A percentile compares a stretch with the other conserved stretches of the same genome.
Evolutionary conservation across 1,140 invertebrate species (phyloP).

Genomic region (Ceratoteleas bidentatus): DNA sequence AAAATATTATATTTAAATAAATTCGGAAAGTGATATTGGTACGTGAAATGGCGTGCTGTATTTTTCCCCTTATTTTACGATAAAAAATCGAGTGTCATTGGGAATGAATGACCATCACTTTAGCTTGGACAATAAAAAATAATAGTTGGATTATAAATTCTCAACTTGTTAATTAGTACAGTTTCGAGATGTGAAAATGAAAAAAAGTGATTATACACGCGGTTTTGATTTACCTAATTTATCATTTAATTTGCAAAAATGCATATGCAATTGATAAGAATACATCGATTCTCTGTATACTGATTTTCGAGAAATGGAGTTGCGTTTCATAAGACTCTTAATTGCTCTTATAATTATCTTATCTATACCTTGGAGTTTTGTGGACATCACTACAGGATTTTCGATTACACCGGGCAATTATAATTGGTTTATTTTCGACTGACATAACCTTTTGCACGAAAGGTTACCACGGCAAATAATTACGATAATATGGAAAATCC

Average conservation of each 20-base stretch:
- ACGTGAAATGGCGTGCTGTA: no score
- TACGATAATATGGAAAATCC: conserved; percentile 28
- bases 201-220: conserved; percentile 25
- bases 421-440: conserved; percentile 24
- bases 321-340: conserved; percentile 32
- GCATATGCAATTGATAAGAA: conserved; percentile 31
- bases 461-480: conserved; percentile 27
- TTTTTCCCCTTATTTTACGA: no score
- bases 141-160: neutral
- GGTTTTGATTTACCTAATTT: conserved; percentile 43
- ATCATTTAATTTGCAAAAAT: conserved; percentile 41
- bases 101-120: no score
- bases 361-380: conserved; percentile 23
- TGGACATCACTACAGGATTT: conserved; percentile 30
- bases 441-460: conserved; percentile 23
- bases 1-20: no score
- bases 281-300: conserved; percentile 13
- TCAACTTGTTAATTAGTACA: conserved; percentile 22
- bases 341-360: conserved; percentile 47
- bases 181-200: conserved; percentile 27
- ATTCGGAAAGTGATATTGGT: no score
- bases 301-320: conserved; percentile 17
- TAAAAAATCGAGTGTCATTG: no score
- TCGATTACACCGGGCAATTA: conserved; percentile 23
- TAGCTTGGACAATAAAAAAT: no score